Conservation (phyloP, 2,797 vertebrate species). For the Notolepis coatsorum region DNA sequence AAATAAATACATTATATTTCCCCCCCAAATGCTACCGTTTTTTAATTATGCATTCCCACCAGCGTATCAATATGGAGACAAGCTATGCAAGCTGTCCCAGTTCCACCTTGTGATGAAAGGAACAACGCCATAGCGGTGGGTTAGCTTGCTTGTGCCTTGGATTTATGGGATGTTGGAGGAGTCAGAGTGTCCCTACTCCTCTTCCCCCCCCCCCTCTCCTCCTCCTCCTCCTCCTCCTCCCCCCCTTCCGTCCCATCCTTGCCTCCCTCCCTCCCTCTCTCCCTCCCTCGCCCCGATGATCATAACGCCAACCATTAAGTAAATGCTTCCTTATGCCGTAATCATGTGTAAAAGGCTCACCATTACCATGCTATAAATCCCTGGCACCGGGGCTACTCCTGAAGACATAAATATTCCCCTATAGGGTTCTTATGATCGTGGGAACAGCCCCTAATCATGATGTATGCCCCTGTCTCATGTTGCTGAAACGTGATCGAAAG, state of each 20-base stretch:
- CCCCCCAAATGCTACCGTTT: slow-evolving; percentile 51
- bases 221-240: slow-evolving; percentile 36
- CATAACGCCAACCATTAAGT: slow-evolving; percentile 79
- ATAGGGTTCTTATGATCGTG: slow-evolving; percentile 85
- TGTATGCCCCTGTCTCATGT: slow-evolving; percentile 86
- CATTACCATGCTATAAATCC: slow-evolving; percentile 85
- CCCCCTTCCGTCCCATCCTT: slow-evolving; percentile 16
- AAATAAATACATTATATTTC: slow-evolving; percentile 25
- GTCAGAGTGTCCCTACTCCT: slow-evolving; percentile 54
- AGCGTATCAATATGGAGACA: slow-evolving; percentile 46
- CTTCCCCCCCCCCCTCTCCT: slow-evolving; percentile 38
- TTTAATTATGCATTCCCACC: slow-evolving; percentile 51
- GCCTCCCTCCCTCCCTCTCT: slow-evolving; percentile 37
- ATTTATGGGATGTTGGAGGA: slow-evolving; percentile 69
- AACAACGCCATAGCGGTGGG: slow-evolving; percentile 63
- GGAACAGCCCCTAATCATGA: slow-evolving; percentile 86
- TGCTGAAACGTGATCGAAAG: slow-evolving; percentile 86
- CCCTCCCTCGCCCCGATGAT: slow-evolving; percentile 48
- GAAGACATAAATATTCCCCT: slow-evolving; percentile 83
- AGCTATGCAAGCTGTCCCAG: slow-evolving; percentile 31
- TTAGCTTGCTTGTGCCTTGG: slow-evolving; percentile 53
- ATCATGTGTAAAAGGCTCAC: slow-evolving; percentile 85
- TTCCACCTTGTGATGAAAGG: slow-evolving; percentile 68
- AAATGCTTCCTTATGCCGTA: slow-evolving; percentile 85
- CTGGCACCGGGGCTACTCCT: slow-evolving; percentile 57